A percentile compares a stretch with the other conserved stretches of the same genome.
These are phyloP conservation scores for Tauraco hartlaubi DNA, from an alignment of 2,797 vertebrate species.

Conservation along the genomic window DNA sequence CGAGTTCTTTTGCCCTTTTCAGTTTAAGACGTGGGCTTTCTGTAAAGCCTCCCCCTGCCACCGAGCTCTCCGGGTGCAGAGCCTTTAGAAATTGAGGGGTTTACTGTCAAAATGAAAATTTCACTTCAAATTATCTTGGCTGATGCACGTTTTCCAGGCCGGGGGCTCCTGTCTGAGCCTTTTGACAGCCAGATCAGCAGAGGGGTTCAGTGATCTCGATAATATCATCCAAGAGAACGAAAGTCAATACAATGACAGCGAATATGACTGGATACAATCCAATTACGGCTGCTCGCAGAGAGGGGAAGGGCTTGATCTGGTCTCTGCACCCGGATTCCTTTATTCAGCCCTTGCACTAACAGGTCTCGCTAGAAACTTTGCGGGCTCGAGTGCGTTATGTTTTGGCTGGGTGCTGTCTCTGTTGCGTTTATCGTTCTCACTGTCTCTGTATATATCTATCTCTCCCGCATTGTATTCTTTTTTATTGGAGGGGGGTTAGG, in stretches of 20 bases:
- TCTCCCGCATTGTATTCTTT: neutral
- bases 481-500: neutral
- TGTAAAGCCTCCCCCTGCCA: conserved; percentile 85
- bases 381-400: neutral
- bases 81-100: conserved; percentile 92
- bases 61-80: conserved; percentile 83
- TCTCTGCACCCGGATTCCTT: conserved; percentile 32
- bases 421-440: neutral
- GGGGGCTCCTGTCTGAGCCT: conserved; percentile 90
- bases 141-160: conserved; percentile 89
- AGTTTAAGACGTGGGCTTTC: conserved; percentile 92
- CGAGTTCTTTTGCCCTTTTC: conserved; percentile 99
- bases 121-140: conserved; percentile 94
- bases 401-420: neutral
- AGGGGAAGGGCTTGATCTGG: conserved; percentile 75
- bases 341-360: conserved; percentile 44
- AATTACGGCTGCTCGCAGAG: conserved; percentile 90
- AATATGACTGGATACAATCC: conserved; percentile 93
- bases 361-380: conserved; percentile 53
- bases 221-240: conserved; percentile 92
- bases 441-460: neutral
- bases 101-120: conserved; percentile 95
- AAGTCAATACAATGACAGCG: conserved; percentile 96
- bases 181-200: conserved; percentile 93
- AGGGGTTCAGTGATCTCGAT: conserved; percentile 92